phyloP scores from a whole-genome alignment of 2,888 invertebrate genomes.

The Cephalotes varians region DNA sequence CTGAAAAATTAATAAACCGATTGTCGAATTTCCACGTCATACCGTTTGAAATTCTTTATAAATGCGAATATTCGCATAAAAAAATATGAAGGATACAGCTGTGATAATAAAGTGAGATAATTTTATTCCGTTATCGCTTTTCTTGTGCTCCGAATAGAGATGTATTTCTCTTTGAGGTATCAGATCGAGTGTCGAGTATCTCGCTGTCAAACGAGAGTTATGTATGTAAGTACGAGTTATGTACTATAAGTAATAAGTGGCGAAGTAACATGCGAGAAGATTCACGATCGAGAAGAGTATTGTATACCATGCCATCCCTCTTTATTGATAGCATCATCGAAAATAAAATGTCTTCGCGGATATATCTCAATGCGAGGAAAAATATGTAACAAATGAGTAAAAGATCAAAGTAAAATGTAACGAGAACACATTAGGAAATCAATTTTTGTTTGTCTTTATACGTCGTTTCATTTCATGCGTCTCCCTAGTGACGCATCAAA shows the following conservation, averaged over 20 bases:
- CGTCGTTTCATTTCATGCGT: neutral
- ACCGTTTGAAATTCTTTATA: neutral
- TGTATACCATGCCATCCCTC: neutral
- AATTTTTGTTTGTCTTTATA: neutral
- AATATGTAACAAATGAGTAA: neutral
- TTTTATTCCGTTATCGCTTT: neutral
- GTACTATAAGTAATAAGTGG: neutral
- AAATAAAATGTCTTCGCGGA: conserved; percentile 39
- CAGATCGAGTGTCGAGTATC: neutral
- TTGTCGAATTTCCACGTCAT: neutral
- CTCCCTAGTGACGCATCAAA: conserved; percentile 7
- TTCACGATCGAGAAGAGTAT: conserved; percentile 10
- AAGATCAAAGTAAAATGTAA: neutral
- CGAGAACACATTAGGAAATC: neutral
- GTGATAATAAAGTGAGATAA: neutral
- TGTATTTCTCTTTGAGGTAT: neutral
- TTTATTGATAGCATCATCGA: conserved; percentile 46
- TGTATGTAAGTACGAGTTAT: neutral
- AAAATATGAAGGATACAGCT: neutral
- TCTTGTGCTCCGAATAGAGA: neutral
- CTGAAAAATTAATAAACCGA: neutral
- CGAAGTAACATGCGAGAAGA: neutral
- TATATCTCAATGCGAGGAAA: neutral
- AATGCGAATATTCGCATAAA: too few relatives aligned
- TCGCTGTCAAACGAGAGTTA: neutral